These are phyloP conservation scores for Scaptomyza pallida DNA, from an alignment of 1,140 invertebrate genomes.

Conservation along the genomic window DNA sequence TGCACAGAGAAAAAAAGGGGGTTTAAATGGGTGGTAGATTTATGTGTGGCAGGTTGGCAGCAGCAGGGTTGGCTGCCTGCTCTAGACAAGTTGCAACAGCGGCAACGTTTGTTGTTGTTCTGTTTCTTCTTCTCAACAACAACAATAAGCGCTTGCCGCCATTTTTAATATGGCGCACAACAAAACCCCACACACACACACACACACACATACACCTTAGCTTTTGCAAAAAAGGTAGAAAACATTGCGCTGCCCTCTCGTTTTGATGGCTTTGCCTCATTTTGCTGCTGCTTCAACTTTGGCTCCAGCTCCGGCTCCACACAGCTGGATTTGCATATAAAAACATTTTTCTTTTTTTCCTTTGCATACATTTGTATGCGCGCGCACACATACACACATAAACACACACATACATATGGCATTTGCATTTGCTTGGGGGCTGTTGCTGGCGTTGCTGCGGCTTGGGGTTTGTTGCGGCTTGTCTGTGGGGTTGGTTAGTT, in stretches of 20 bases:
- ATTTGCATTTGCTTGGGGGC: conserved; percentile 63
- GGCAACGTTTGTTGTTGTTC: conserved; percentile 47
- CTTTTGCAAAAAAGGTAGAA: conserved; percentile 58
- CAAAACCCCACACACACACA: conserved; percentile 26
- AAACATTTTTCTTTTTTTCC: conserved; percentile 44
- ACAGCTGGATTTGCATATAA: conserved; percentile 77
- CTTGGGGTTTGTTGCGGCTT: conserved; percentile 3
- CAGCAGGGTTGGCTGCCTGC: neutral
- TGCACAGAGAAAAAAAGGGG: conserved; percentile 30
- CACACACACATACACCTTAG: conserved; percentile 31
- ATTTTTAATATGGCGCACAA: conserved; percentile 76
- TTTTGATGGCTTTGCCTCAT: conserved; percentile 37
- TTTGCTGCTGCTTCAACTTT: conserved; percentile 23
- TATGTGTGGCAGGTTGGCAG: neutral
- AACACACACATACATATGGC: conserved; percentile 37
- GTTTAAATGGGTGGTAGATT: conserved; percentile 8
- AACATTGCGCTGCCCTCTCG: conserved; percentile 51
- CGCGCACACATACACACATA: conserved; percentile 57
- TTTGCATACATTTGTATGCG: conserved; percentile 77
- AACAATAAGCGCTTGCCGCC: conserved; percentile 60
- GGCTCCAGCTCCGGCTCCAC: conserved; percentile 51
- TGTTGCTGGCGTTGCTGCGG: neutral
- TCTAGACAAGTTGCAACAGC: conserved; percentile 60
- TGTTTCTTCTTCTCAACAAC: conserved; percentile 5
- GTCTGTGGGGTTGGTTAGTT: neutral